Evolutionary conservation across 2,888 invertebrate genomes (phyloP).

Genomic region (Pheosia tremula): DNA sequence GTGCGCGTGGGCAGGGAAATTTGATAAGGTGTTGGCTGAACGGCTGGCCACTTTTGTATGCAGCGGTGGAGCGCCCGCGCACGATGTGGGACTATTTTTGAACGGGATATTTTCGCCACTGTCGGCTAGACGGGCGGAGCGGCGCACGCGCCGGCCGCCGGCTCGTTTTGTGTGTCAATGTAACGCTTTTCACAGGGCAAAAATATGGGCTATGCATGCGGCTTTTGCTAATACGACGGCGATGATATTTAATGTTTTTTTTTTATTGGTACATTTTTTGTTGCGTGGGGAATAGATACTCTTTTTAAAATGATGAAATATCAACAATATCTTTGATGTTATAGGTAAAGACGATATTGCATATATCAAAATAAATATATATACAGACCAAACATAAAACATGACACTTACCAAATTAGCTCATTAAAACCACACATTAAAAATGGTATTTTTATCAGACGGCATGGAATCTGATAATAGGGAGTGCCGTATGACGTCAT

Average conservation of each 20-base stretch:
- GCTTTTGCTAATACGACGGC: slow-evolving; percentile 21
- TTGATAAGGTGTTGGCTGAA: slow-evolving; percentile 71
- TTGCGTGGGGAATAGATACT: background rate
- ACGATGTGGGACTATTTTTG: slow-evolving; percentile 73
- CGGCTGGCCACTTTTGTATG: slow-evolving; percentile 80
- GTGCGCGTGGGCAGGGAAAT: slow-evolving; percentile 77
- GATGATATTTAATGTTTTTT: background rate
- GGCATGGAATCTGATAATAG: too few species aligned
- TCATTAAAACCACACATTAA: too few species aligned
- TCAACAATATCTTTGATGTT: background rate
- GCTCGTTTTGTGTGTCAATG: background rate
- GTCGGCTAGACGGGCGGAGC: slow-evolving; percentile 42
- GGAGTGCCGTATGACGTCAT: too few species aligned
- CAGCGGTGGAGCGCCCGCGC: slow-evolving; percentile 58
- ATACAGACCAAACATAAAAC: background rate
- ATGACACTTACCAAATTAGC: background rate
- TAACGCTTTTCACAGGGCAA: slow-evolving; percentile 7
- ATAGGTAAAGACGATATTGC: background rate
- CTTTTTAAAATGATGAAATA: background rate
- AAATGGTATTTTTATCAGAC: too few species aligned
- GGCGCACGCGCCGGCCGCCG: slow-evolving; percentile 28
- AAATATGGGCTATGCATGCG: slow-evolving; percentile 37
- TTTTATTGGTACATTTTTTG: background rate
- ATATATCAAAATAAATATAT: background rate
- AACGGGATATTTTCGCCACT: slow-evolving; percentile 61